These are phyloP conservation scores for Syngnathoides biaculeatus DNA, from an alignment of 2,113 vertebrate species.

Conservation along the genomic window DNA sequence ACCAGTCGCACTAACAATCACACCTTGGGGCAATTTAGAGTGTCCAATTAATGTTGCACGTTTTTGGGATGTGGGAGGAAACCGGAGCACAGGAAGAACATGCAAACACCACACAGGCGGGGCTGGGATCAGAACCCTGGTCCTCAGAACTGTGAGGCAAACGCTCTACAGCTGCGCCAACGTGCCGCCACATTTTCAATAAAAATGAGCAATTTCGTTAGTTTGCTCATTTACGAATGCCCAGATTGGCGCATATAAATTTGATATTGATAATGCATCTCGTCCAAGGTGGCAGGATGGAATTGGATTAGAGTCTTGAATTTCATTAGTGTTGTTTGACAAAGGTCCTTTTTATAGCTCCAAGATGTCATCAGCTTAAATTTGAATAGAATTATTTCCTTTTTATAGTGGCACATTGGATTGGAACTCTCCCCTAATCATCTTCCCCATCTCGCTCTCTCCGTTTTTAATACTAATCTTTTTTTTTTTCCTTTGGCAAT, in stretches of 20 bases:
- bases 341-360: conserved; percentile 69
- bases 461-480: conserved; percentile 40
- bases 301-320: conserved; percentile 68
- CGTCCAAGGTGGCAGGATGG: conserved; percentile 51
- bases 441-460: conserved; percentile 9
- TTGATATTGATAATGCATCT: conserved; percentile 72
- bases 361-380: conserved; percentile 64
- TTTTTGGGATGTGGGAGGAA: no score
- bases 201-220: conserved; percentile 48
- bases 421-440: conserved; percentile 55
- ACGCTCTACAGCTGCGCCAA: no score
- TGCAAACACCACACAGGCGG: no score
- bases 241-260: conserved; percentile 74
- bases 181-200: conserved; percentile 55
- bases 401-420: conserved; percentile 54
- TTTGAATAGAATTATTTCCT: conserved; percentile 64
- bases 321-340: conserved; percentile 71
- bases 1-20: no score
- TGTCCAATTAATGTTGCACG: no score
- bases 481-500: conserved; percentile 45
- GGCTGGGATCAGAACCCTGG: no score
- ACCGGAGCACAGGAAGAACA: no score
- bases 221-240: conserved; percentile 66
- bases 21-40: no score
- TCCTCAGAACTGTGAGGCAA: no score